Percentiles rank a stretch among this genome's conserved stretches.
These are phyloP conservation scores for Callimorpha dominula DNA, from an alignment of 2,888 invertebrate genomes.

Conservation along the genomic window DNA sequence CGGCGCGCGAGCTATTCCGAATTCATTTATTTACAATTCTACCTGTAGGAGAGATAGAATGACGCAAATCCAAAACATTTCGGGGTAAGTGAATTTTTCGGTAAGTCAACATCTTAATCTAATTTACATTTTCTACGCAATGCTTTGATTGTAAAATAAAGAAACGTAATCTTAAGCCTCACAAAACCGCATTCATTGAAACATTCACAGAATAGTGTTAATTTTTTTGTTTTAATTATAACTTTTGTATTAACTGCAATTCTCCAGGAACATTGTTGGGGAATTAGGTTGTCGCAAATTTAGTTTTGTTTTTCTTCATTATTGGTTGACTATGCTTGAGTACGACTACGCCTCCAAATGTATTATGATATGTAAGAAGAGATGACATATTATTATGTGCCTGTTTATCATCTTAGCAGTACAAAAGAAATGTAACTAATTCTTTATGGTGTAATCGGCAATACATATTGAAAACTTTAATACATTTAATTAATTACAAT, in stretches of 20 bases:
- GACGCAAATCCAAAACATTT: slow-evolving; percentile 30
- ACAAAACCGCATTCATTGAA: slow-evolving; percentile 24
- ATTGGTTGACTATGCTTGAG: too few relatives aligned
- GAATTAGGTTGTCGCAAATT: background rate
- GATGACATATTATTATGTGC: too few relatives aligned
- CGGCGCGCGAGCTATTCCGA: slow-evolving; percentile 64
- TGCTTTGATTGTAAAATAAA: slow-evolving; percentile 34
- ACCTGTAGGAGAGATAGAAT: slow-evolving; percentile 42
- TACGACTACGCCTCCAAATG: too few relatives aligned
- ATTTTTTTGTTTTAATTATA: slow-evolving; percentile 1
- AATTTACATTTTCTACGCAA: slow-evolving; percentile 23
- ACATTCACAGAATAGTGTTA: background rate
- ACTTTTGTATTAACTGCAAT: background rate
- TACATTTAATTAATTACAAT: too few relatives aligned
- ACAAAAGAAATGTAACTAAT: too few relatives aligned
- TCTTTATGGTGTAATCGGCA: too few relatives aligned
- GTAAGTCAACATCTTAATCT: slow-evolving; percentile 37
- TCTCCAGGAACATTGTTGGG: background rate
- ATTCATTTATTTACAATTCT: slow-evolving; percentile 70
- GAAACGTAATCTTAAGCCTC: slow-evolving; percentile 19
- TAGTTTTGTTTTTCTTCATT: background rate
- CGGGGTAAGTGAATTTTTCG: slow-evolving; percentile 40
- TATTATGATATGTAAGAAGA: too few relatives aligned
- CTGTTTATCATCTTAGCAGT: too few relatives aligned
- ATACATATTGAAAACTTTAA: too few relatives aligned